A percentile compares a stretch with the other conserved stretches of the same genome.
Evolutionary conservation across 2,113 vertebrate genomes (phyloP).

Genomic region (Micromys minutus): DNA sequence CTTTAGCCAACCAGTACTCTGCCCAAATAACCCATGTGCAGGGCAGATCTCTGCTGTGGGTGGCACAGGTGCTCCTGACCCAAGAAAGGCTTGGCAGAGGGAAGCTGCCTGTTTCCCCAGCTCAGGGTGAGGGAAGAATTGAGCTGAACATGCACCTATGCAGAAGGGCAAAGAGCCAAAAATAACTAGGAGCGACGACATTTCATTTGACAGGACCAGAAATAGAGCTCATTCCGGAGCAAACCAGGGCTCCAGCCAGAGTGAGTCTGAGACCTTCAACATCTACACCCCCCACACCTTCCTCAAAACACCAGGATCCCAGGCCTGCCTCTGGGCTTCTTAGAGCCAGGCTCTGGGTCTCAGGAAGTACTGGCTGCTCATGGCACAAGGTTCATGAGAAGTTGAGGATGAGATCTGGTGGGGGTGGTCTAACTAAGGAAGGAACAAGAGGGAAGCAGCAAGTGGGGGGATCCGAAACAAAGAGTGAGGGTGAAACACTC

Average conservation of each 20-base stretch:
- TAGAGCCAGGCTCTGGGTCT: neutral
- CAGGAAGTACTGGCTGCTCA: neutral
- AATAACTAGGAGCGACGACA: slow-evolving; percentile 75
- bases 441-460: neutral
- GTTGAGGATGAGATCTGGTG: neutral
- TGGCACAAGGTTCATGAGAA: neutral
- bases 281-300: too few species aligned
- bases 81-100: neutral
- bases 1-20: neutral
- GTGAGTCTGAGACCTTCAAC: slow-evolving; percentile 36
- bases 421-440: neutral
- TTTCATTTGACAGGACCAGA: slow-evolving; percentile 78
- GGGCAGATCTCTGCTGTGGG: neutral
- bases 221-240: slow-evolving; percentile 72
- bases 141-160: slow-evolving; percentile 75
- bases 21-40: neutral
- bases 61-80: neutral
- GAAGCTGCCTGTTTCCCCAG: slow-evolving; percentile 31
- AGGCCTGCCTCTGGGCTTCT: neutral
- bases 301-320: neutral
- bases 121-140: slow-evolving; percentile 45
- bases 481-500: neutral
- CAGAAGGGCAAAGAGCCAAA: slow-evolving; percentile 79
- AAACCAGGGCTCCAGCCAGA: slow-evolving; percentile 18
- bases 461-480: neutral